Conservation (phyloP, 2,797 vertebrate species). For the Pseudotriccus pelzelni region DNA sequence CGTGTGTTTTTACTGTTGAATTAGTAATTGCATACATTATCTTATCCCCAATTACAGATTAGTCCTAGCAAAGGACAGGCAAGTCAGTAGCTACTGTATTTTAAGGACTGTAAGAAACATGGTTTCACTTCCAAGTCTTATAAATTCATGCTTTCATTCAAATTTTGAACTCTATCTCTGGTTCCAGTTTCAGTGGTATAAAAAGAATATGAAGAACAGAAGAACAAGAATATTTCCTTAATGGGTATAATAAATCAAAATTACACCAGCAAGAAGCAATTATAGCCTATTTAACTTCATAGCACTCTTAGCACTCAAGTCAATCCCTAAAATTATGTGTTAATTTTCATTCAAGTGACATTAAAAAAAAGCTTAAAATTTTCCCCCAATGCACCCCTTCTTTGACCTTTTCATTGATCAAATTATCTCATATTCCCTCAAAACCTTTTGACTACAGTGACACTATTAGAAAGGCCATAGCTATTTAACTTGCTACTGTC, state of each 20-base stretch:
- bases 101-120: slow-evolving; percentile 19
- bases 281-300: slow-evolving; percentile 65
- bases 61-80: background rate
- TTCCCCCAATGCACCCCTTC: background rate
- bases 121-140: background rate
- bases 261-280: slow-evolving; percentile 58
- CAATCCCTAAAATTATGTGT: slow-evolving; percentile 53
- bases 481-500: slow-evolving; percentile 14
- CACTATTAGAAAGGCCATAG: slow-evolving; percentile 51
- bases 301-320: slow-evolving; percentile 38
- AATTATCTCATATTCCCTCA: slow-evolving; percentile 42
- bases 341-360: slow-evolving; percentile 53
- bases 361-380: background rate
- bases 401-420: slow-evolving; percentile 59
- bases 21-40: slow-evolving; percentile 1
- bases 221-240: slow-evolving; percentile 57
- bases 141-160: slow-evolving; percentile 50
- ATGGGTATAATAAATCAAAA: slow-evolving; percentile 69
- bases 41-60: background rate
- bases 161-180: slow-evolving; percentile 29
- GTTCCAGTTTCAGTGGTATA: background rate
- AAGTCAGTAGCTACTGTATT: background rate
- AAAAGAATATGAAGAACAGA: slow-evolving; percentile 35
- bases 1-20: background rate
- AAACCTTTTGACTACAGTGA: slow-evolving; percentile 40